Base-by-base conservation (phyloP, 2,113 vertebrate genomes). In the Dicrurus megarhynchus region DNA sequence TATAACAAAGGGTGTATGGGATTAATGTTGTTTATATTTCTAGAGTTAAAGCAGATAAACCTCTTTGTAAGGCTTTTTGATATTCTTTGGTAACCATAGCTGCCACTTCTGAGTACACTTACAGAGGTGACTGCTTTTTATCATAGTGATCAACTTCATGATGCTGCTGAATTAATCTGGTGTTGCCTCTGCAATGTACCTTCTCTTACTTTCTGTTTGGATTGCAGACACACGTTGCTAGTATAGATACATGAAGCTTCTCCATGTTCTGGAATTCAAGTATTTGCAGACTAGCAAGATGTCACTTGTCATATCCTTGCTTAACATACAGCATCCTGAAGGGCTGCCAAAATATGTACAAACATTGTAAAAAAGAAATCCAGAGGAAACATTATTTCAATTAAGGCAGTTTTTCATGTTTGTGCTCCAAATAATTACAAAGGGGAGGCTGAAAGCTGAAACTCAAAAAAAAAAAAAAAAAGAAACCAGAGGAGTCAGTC, bases 401-500 rank as follows among this genome's bases (percentile, higher is more conserved):
- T 95, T 86, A 94, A 93, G 90, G 46, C 47, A 59, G 56, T 81
- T 96, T 86, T 92, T 84, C 41, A 21, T 84, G 78, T 92, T 89
- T 1, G 3, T 53, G 22, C 44, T 93, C 10, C 76, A 96, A 88
- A 93, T 56, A 83, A 67, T 80, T 65, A 42, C 55, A 81, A 93
- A 47, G 12, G 21, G 20, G 53, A 95, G 85, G 91, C 17, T 83
- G 28, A 91, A 97, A 95, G 57, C 60, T 91, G 91, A 91, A 95
- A 78, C 24, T 63, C 52, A 70, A 74, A 81, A 63, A 89, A 91
- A 76, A 70, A 70, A 80, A 63, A 19, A 33, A 88, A 76, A 44
- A 0, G 0, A 89, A 91, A 76, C 30, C 27, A 57, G 27, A 61
- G 17, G 44, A 86, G 30, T 82, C 35, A 39, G 46, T 83, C 42